A percentile compares a stretch with the other conserved stretches of the same genome.
Conservation (phyloP, 2,888 invertebrate genomes). For the Melitaea athalia region DNA sequence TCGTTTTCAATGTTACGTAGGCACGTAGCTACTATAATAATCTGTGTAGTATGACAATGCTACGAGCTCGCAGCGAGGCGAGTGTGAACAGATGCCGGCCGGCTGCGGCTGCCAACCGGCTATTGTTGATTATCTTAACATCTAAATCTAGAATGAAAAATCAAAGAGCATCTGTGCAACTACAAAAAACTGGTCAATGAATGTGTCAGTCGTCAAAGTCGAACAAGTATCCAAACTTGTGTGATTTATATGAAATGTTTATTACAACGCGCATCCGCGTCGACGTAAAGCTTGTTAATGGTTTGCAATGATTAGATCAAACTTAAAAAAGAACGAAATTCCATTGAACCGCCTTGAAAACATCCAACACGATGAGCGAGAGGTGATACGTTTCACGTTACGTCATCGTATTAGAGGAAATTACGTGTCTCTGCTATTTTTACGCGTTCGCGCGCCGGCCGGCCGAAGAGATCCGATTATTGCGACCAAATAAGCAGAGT, state of each 20-base stretch:
- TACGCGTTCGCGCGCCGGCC: slow-evolving; percentile 35
- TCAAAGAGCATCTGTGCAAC: not conserved
- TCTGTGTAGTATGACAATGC: slow-evolving; percentile 27
- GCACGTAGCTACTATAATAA: too few relatives aligned
- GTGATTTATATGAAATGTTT: slow-evolving; percentile 13
- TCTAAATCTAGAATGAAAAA: slow-evolving; percentile 6
- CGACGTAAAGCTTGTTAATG: slow-evolving; percentile 15
- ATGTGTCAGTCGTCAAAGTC: slow-evolving; percentile 9
- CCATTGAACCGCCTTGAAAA: slow-evolving; percentile 24
- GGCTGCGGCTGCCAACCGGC: slow-evolving; percentile 21
- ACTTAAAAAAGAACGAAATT: slow-evolving; percentile 26
- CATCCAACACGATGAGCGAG: slow-evolving; percentile 27
- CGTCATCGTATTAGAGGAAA: slow-evolving; percentile 48
- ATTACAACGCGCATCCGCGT: slow-evolving; percentile 18
- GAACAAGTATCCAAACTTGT: not conserved
- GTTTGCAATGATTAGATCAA: slow-evolving; percentile 12
- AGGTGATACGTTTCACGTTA: slow-evolving; percentile 38
- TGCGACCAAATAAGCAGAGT: slow-evolving; percentile 39
- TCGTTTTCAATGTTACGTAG: slow-evolving; percentile 69
- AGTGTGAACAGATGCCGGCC: slow-evolving; percentile 37
- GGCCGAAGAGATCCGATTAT: slow-evolving; percentile 38
- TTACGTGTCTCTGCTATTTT: slow-evolving; percentile 51
- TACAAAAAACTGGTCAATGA: slow-evolving; percentile 21
- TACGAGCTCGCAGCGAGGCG: slow-evolving; percentile 19
- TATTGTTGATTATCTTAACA: slow-evolving; percentile 5